Base-by-base conservation (phyloP, 2,888 invertebrate genomes). In the Elgonia sp. region DNA sequence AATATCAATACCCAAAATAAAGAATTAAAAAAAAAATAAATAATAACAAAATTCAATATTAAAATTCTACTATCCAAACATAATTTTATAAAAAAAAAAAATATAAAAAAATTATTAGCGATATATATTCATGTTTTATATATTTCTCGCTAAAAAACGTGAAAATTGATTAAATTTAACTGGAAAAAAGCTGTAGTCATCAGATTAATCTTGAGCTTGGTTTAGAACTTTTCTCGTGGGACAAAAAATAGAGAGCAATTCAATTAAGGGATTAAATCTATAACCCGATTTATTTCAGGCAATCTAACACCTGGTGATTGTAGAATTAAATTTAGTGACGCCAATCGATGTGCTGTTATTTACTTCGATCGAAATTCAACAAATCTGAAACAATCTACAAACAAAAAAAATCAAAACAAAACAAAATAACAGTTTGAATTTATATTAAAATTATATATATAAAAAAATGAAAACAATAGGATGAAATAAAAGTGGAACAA, bases 241-340 rank as follows among this genome's bases (percentile, higher is more conserved):
- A 8, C 18, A 20, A 57, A 6, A 57, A 57, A 55, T n/a, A n/a
- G n/a, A 55, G 18, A 55, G 8, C 55, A 55, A 55, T 55, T 55
- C 18, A 55, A 55, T 55, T 16, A 18, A 55, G n/a, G 55, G 7
- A 67, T 65, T n/a, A 42, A 65, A 12, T 9, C 9, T 53, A 29
- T 46, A 70, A 70, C 70, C 53, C 21, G 57, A 57, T 57, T 21
- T 50, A 70, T 70, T 53, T 53, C 37, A 21, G 18, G 29, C 14
- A 42, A 75, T 62, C 16, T 5, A 75, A 62, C 75, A 62, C 62
- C 62, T 62, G 75, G 2, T 62, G 75, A 37, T 75, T 46, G 50
- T 18, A 20, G 40, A 62, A 62, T 75, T 62, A 50, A 53, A 75
- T 50, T 37, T 21, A 7, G 29, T 16, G 42, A 40, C 46, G 29